Conservation (phyloP, 2,113 vertebrate genomes). For the Calonectris borealis region DNA sequence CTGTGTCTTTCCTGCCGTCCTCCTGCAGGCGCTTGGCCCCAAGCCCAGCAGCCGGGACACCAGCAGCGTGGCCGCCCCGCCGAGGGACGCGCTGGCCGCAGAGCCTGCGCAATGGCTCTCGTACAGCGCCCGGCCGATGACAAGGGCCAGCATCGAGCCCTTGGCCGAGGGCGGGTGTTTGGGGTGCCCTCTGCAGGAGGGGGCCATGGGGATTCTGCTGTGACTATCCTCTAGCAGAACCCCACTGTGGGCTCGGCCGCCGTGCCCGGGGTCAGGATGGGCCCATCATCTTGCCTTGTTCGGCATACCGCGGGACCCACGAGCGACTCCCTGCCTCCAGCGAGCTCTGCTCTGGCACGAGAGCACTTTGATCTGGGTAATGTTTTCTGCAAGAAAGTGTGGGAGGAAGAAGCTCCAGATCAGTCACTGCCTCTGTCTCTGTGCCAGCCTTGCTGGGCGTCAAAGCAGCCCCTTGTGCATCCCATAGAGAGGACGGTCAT, state of each 20-base stretch:
- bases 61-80: fast-evolving
- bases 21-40: background rate
- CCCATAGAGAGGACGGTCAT: background rate
- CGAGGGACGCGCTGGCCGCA: fast-evolving
- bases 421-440: background rate
- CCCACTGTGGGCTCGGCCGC: fast-evolving
- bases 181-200: too few relatives aligned
- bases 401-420: background rate
- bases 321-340: fast-evolving
- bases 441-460: background rate
- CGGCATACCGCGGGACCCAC: fast-evolving
- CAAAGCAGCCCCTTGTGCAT: background rate
- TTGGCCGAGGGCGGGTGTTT: fast-evolving
- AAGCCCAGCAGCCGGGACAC: background rate
- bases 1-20: slow-evolving; percentile 11
- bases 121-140: fast-evolving
- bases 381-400: background rate
- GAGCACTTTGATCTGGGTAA: background rate
- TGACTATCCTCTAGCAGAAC: background rate
- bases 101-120: fast-evolving
- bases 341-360: fast-evolving
- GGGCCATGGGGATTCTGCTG: fast-evolving
- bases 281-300: background rate
- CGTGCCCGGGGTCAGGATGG: background rate
- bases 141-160: background rate